Evolutionary conservation across 2,797 vertebrate genomes (phyloP).

Genomic region (Emys orbicularis): DNA sequence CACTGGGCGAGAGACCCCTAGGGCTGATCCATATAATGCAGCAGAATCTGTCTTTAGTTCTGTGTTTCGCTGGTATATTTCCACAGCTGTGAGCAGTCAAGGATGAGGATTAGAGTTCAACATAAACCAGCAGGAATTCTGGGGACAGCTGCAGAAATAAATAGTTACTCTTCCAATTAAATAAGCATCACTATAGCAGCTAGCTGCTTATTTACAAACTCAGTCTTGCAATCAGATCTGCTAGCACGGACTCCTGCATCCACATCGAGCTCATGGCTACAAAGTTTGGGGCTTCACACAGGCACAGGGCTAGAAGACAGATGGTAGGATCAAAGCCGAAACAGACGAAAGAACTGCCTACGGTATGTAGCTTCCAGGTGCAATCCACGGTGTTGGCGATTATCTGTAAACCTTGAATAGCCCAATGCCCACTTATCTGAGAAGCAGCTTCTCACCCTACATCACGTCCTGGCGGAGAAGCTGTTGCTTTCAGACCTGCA

Average conservation of each 20-base stretch:
- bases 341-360: neutral
- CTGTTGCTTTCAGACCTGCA: neutral
- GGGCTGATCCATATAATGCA: fast-evolving
- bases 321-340: neutral
- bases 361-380: neutral
- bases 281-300: neutral
- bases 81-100: conserved; percentile 50
- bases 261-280: neutral
- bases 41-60: neutral
- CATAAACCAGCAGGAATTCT: conserved; percentile 31
- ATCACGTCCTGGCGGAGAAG: neutral
- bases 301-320: neutral
- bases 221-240: conserved; percentile 18
- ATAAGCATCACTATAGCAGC: conserved; percentile 65
- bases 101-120: neutral
- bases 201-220: conserved; percentile 63
- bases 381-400: neutral
- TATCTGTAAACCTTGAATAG: neutral
- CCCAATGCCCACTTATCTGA: neutral
- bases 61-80: fast-evolving
- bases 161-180: conserved; percentile 46
- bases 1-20: neutral
- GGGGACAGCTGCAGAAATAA: conserved; percentile 64
- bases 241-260: neutral
- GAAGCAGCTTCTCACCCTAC: neutral